A percentile compares a stretch with the other conserved stretches of the same genome.
Conservation (phyloP, 1,140 invertebrate species). For the Paraescarpia echinospica region DNA sequence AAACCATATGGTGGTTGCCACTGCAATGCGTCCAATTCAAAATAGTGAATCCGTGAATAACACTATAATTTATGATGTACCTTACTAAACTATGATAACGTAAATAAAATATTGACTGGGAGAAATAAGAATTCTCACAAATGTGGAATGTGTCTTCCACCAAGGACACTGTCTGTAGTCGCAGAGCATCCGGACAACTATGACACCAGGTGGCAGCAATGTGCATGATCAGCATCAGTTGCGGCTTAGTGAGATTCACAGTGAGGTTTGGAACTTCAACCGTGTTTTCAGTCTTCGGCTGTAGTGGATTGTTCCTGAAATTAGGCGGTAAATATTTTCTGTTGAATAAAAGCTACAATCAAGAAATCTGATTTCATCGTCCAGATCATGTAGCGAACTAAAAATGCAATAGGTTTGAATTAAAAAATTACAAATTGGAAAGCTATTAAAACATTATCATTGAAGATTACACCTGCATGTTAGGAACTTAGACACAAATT, state of each 20-base stretch:
- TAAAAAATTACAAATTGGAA: no score
- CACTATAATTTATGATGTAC: neutral
- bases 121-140: slow-evolving; percentile 3
- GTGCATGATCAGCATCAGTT: slow-evolving; percentile 40
- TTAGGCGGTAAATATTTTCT: neutral
- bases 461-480: no score
- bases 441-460: no score
- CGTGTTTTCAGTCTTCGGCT: slow-evolving; percentile 43
- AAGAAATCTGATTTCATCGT: no score
- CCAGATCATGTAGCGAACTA: no score
- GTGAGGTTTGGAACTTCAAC: slow-evolving; percentile 45
- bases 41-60: no score
- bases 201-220: slow-evolving; percentile 46
- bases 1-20: no score
- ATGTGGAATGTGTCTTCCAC: slow-evolving; percentile 45
- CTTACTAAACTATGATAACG: slow-evolving; percentile 27
- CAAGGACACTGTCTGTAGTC: slow-evolving; percentile 36
- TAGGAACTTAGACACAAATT: no score
- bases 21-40: no score
- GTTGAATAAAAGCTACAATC: no score
- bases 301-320: slow-evolving; percentile 47
- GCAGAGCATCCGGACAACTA: neutral
- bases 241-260: slow-evolving; percentile 45
- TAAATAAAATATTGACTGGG: no score
- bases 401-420: no score